Conservation (phyloP, 2,113 vertebrate genomes). For the Chaetodon auriga region DNA sequence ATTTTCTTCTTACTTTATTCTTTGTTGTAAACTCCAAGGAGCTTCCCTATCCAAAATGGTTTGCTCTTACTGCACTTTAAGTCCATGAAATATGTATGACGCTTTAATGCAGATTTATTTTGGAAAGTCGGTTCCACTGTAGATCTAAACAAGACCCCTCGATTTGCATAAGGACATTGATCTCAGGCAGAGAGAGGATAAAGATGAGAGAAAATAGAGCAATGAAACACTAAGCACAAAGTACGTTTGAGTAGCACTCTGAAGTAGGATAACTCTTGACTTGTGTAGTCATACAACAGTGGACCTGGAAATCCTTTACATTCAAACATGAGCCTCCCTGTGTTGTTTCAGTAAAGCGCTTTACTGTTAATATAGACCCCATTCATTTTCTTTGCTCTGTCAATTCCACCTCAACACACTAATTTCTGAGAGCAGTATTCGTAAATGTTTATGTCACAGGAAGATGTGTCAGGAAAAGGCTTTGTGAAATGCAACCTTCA, state of each 20-base stretch:
- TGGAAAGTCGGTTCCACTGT: slow-evolving; percentile 77
- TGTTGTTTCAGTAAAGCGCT: slow-evolving; percentile 34
- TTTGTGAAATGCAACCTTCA: slow-evolving; percentile 62
- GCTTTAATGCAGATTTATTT: slow-evolving; percentile 82
- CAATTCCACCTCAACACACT: slow-evolving; percentile 17
- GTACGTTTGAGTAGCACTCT: slow-evolving; percentile 71
- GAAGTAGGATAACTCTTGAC: slow-evolving; percentile 54
- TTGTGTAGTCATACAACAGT: slow-evolving; percentile 41
- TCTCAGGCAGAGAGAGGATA: slow-evolving; percentile 60
- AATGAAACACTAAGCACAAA: slow-evolving; percentile 71
- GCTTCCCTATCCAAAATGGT: slow-evolving; percentile 70
- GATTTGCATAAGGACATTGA: slow-evolving; percentile 79
- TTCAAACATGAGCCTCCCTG: slow-evolving; percentile 8
- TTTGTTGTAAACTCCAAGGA: slow-evolving; percentile 63
- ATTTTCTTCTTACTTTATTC: slow-evolving; percentile 63
- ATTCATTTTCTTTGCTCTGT: background rate
- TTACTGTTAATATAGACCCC: background rate
- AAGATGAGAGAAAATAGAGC: slow-evolving; percentile 67
- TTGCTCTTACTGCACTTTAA: slow-evolving; percentile 78
- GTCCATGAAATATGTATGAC: slow-evolving; percentile 83
- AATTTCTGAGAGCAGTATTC: slow-evolving; percentile 33
- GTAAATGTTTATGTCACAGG: slow-evolving; percentile 61
- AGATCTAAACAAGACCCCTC: slow-evolving; percentile 74
- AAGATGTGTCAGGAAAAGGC: slow-evolving; percentile 64
- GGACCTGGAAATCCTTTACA: slow-evolving; percentile 38